phyloP scores from a whole-genome alignment of 2,113 vertebrate species.

The Callorhinus ursinus region DNA sequence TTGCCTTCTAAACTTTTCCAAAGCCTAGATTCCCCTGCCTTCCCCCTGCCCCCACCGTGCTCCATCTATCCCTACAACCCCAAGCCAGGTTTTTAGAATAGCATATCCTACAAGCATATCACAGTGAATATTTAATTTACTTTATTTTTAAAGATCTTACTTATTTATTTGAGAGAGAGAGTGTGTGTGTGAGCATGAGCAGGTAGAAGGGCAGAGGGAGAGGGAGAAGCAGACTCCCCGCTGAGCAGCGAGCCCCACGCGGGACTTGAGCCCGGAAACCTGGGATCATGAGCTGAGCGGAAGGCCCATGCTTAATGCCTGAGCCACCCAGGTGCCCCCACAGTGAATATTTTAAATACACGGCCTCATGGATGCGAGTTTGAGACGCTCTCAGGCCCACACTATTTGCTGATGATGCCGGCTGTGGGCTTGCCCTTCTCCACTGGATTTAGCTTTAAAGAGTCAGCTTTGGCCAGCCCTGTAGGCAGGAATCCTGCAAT shows the following conservation, averaged over 20 bases:
- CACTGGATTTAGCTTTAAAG: not conserved
- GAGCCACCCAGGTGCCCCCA: not conserved
- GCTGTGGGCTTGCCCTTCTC: rapidly evolving
- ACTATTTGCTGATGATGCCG: not conserved
- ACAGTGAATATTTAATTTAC: not conserved
- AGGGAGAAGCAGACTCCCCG: not conserved
- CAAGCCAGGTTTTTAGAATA: not conserved
- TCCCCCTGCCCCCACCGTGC: no score
- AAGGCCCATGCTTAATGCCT: not conserved
- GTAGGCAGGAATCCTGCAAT: no score
- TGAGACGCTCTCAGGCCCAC: not conserved
- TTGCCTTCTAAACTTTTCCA: not conserved
- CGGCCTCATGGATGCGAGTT: not conserved
- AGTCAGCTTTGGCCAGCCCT: not conserved
- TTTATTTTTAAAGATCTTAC: not conserved
- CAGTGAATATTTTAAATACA: not conserved
- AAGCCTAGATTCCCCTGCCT: not conserved
- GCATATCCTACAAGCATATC: not conserved
- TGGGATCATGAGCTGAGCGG: not conserved
- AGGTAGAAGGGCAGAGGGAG: not conserved
- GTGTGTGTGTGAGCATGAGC: not conserved
- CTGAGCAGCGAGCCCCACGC: not conserved
- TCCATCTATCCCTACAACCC: not conserved
- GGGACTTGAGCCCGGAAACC: not conserved
- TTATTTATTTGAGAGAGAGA: not conserved